Conservation (phyloP, 2,888 invertebrate species). For the Fabriciana adippe region DNA sequence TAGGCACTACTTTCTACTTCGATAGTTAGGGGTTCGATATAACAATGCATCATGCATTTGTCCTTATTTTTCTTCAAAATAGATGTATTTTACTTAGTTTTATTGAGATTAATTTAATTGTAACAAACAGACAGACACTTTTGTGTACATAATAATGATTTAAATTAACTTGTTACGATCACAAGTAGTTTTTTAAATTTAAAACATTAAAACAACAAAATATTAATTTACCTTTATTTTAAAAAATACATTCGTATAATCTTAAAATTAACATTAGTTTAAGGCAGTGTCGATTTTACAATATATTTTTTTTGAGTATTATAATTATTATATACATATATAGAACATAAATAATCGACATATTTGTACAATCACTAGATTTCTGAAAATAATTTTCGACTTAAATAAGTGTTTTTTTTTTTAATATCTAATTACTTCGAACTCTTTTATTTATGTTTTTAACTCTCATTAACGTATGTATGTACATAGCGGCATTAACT, state of each 20-base stretch:
- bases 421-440: background rate
- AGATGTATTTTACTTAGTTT: too few relatives aligned
- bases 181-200: background rate
- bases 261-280: constrained; percentile 67
- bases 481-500: constrained; percentile 25
- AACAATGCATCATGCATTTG: too few relatives aligned
- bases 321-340: constrained; percentile 49
- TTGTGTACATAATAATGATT: too few relatives aligned
- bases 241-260: constrained; percentile 63
- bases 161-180: background rate
- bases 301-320: constrained; percentile 70
- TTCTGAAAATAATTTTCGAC: constrained; percentile 1
- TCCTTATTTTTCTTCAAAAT: too few relatives aligned
- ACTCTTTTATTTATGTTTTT: background rate
- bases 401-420: background rate
- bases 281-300: constrained; percentile 72
- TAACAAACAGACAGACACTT: too few relatives aligned
- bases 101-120: too few relatives aligned
- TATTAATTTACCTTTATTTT: constrained; percentile 44
- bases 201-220: constrained; percentile 15
- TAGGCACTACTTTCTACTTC: too few relatives aligned
- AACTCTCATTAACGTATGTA: background rate
- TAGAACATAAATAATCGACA: constrained; percentile 21
- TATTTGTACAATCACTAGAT: background rate
- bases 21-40: too few relatives aligned